phyloP scores from a whole-genome alignment of 2,113 vertebrate species.

The Penelope pileata region DNA sequence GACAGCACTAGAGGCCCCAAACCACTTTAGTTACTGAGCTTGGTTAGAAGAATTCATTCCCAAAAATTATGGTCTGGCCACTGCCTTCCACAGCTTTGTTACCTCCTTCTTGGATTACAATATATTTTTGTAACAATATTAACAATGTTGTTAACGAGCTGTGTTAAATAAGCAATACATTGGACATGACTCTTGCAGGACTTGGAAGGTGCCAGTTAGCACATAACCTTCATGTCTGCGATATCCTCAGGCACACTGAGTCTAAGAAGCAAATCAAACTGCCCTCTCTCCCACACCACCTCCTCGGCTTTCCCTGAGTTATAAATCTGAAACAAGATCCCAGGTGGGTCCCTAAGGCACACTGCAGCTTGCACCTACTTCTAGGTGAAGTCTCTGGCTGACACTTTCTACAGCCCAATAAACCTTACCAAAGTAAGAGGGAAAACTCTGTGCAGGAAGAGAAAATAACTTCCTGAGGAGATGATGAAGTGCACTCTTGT shows the following conservation, averaged over 20 bases:
- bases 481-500: accelerated
- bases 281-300: background rate
- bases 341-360: background rate
- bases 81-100: background rate
- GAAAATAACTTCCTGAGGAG: background rate
- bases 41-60: background rate
- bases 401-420: background rate
- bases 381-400: background rate
- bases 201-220: background rate
- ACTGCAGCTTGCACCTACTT: background rate
- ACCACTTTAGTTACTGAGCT: background rate
- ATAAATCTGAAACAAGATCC: background rate
- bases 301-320: background rate
- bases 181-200: background rate
- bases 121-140: background rate
- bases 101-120: background rate
- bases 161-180: background rate
- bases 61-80: background rate
- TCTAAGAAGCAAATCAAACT: background rate
- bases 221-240: background rate
- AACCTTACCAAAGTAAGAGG: background rate
- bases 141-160: background rate
- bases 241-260: accelerated
- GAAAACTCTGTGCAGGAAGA: background rate
- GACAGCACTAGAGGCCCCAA: background rate